phyloP scores from a whole-genome alignment of 2,113 vertebrate species.

The Rhodinocichla rosea region DNA sequence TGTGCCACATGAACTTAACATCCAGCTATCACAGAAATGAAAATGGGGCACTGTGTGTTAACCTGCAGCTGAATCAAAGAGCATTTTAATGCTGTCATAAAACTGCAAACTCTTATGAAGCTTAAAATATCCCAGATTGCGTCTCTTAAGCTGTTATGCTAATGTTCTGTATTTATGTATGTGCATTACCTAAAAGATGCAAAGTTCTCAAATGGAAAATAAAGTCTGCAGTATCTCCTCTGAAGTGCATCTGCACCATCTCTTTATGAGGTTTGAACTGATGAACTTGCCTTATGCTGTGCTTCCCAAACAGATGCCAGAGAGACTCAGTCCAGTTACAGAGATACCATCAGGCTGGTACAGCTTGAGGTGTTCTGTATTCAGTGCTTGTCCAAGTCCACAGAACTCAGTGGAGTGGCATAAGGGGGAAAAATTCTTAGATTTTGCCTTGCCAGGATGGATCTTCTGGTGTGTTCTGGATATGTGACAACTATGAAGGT shows the following conservation, averaged over 20 bases:
- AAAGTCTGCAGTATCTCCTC: not conserved
- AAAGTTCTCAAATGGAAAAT: not conserved
- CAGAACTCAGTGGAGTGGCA: not conserved
- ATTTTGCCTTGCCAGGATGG: not conserved
- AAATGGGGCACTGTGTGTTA: not conserved
- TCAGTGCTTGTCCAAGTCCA: not conserved
- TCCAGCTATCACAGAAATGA: not conserved
- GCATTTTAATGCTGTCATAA: not conserved
- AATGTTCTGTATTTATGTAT: not conserved
- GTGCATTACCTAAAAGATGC: slow-evolving; percentile 21
- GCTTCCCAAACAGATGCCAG: slow-evolving; percentile 22
- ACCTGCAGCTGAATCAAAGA: not conserved
- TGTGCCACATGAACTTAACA: not conserved
- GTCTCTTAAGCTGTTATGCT: not conserved
- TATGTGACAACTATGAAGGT: not conserved
- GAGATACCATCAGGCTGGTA: not conserved
- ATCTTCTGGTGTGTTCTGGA: not conserved
- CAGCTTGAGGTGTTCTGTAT: not conserved
- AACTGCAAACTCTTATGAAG: not conserved
- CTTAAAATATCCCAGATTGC: not conserved
- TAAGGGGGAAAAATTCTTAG: rapidly evolving
- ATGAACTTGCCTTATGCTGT: slow-evolving; percentile 31
- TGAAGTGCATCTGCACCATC: not conserved
- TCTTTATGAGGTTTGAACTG: not conserved
- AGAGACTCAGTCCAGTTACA: not conserved